Conservation (phyloP, 2,888 invertebrate genomes). For the Bibio marci region DNA sequence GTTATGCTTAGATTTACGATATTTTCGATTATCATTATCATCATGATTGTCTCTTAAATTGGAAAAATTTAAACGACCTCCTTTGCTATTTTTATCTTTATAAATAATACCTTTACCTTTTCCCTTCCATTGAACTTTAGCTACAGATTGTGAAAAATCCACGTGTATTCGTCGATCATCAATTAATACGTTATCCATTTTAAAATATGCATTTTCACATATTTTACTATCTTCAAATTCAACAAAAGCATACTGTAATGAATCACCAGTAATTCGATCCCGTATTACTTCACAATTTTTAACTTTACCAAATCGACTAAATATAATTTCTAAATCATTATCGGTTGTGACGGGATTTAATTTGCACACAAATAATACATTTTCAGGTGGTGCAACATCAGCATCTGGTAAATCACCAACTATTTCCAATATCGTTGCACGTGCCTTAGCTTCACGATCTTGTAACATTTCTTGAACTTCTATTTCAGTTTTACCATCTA, state of each 20-base stretch:
- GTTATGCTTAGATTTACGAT: too few species aligned
- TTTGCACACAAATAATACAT: slow-evolving; percentile 98
- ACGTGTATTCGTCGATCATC: slow-evolving; percentile 98
- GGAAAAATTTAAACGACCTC: slow-evolving; percentile 1
- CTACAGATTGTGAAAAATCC: slow-evolving; percentile 97
- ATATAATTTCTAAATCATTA: slow-evolving; percentile 94
- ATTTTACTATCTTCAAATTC: slow-evolving; percentile 85
- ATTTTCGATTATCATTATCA: too few species aligned
- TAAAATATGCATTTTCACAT: slow-evolving; percentile 96
- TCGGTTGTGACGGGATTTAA: slow-evolving; percentile 95
- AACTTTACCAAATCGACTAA: slow-evolving; percentile 89
- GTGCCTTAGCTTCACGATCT: slow-evolving; percentile 84
- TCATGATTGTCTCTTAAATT: neutral
- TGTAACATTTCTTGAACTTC: slow-evolving; percentile 78
- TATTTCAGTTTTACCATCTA: slow-evolving; percentile 62
- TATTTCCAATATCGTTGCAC: slow-evolving; percentile 95
- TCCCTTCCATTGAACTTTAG: slow-evolving; percentile 81
- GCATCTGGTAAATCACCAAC: slow-evolving; percentile 96
- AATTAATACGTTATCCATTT: slow-evolving; percentile 99
- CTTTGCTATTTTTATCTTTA: slow-evolving; percentile 19
- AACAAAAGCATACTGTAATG: slow-evolving; percentile 96
- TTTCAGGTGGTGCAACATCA: slow-evolving; percentile 95
- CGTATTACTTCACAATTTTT: slow-evolving; percentile 90
- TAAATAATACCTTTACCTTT: slow-evolving; percentile 65
- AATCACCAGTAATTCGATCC: slow-evolving; percentile 82